Percentiles rank a stretch among this genome's conserved stretches.
Conservation (phyloP, 1,140 invertebrate genomes). For the Drosophila rhopaloa region DNA sequence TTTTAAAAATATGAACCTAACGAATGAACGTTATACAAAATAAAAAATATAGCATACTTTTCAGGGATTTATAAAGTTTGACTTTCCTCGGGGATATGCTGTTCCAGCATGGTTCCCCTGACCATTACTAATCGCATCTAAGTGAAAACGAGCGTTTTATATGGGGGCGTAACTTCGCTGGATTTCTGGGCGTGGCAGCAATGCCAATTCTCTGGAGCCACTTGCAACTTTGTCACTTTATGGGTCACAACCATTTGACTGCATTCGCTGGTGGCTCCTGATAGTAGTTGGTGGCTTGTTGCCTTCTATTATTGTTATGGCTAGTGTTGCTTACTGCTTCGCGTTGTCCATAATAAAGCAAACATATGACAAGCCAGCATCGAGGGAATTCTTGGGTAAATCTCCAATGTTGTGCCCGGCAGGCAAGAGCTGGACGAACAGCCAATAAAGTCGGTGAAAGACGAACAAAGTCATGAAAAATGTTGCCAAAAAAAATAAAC, state of each 20-base stretch:
- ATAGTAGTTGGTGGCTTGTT: slow-evolving; percentile 31
- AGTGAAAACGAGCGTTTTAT: slow-evolving; percentile 48
- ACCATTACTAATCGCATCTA: slow-evolving; percentile 21
- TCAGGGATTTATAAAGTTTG: neutral
- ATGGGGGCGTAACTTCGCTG: slow-evolving; percentile 40
- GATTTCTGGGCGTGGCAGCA: slow-evolving; percentile 30
- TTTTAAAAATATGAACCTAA: too few relatives aligned
- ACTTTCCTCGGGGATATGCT: neutral
- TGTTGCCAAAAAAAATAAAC: slow-evolving; percentile 66
- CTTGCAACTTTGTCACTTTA: slow-evolving; percentile 74
- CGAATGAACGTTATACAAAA: too few relatives aligned
- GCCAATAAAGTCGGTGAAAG: slow-evolving; percentile 73
- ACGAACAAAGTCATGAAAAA: slow-evolving; percentile 79
- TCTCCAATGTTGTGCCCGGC: slow-evolving; percentile 54
- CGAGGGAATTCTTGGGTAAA: slow-evolving; percentile 38
- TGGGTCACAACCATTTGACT: slow-evolving; percentile 73
- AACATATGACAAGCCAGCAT: slow-evolving; percentile 66
- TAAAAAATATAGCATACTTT: slow-evolving; percentile 9
- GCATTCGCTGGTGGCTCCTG: slow-evolving; percentile 35
- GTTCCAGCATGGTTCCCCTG: slow-evolving; percentile 1
- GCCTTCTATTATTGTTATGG: slow-evolving; percentile 73
- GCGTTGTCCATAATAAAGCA: slow-evolving; percentile 75
- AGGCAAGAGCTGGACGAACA: slow-evolving; percentile 48
- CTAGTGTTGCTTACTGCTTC: slow-evolving; percentile 68
- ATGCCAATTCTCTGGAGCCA: slow-evolving; percentile 26